A percentile compares a stretch with the other conserved stretches of the same genome.
These are phyloP conservation scores for Lacerta bilineata DNA, from an alignment of 2,797 vertebrate genomes.

Conservation along the genomic window DNA sequence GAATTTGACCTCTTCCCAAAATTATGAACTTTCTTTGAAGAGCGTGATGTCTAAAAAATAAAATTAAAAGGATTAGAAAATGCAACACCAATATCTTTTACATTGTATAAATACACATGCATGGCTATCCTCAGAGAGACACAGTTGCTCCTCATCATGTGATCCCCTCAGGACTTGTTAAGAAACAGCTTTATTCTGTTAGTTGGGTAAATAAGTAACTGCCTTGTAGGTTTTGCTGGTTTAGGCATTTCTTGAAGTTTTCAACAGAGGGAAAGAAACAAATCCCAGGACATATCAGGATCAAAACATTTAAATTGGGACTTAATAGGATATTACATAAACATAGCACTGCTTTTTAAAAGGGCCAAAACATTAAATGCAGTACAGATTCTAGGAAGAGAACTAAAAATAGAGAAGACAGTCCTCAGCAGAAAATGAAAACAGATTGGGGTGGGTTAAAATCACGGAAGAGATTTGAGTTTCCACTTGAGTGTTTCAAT, in stretches of 20 bases:
- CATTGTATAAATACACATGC: neutral
- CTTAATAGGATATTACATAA: conserved; percentile 22
- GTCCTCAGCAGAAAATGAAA: neutral
- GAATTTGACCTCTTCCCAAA: conserved; percentile 99
- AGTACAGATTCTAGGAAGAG: neutral
- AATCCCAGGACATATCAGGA: conserved; percentile 45
- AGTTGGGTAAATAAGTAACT: conserved; percentile 38
- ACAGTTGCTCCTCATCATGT: neutral
- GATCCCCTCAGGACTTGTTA: conserved; percentile 14
- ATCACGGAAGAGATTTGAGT: neutral
- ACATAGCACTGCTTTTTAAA: neutral
- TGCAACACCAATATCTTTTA: conserved; percentile 1
- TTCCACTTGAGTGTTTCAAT: neutral
- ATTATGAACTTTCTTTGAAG: conserved; percentile 96
- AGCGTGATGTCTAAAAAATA: conserved; percentile 88
- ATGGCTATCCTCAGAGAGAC: conserved; percentile 8
- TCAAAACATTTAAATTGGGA: conserved; percentile 10
- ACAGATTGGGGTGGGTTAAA: neutral
- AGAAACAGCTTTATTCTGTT: conserved; percentile 37
- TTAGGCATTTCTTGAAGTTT: conserved; percentile 57
- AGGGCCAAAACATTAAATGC: neutral
- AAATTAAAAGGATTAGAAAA: conserved; percentile 65
- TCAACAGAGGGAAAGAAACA: conserved; percentile 47
- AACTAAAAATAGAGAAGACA: conserved; percentile 12
- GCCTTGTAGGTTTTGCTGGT: conserved; percentile 44